A percentile compares a stretch with the other conserved stretches of the same genome.
These are phyloP conservation scores for Tiphia femorata DNA, from an alignment of 2,888 invertebrate species.

Conservation along the genomic window DNA sequence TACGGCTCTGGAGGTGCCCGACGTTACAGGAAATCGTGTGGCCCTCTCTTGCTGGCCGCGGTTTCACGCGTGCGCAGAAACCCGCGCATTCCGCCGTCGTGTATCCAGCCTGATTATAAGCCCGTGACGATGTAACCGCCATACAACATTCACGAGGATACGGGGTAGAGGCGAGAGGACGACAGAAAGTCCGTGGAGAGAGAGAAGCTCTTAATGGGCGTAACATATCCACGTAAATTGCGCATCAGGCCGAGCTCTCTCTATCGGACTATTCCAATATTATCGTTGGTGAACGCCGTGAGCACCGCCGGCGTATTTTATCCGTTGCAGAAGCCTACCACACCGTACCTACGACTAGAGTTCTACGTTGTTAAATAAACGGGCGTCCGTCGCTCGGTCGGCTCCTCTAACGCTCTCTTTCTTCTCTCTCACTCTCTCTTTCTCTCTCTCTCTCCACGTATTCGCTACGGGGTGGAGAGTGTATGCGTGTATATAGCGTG, in stretches of 20 bases:
- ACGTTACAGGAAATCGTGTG: constrained; percentile 39
- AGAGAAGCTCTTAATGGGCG: constrained; percentile 11
- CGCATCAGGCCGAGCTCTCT: constrained; percentile 14
- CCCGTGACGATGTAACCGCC: constrained; percentile 16
- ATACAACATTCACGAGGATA: neutral
- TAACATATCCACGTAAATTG: constrained; percentile 24
- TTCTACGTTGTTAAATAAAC: constrained; percentile 53
- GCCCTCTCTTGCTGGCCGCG: constrained; percentile 11
- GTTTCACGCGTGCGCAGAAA: constrained; percentile 23
- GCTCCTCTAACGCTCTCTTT: constrained; percentile 22
- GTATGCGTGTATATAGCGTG: constrained; percentile 30
- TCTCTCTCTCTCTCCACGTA: neutral
- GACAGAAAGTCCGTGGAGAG: neutral
- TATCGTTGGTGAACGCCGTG: constrained; percentile 7
- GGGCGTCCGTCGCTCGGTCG: constrained; percentile 41
- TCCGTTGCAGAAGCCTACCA: constrained; percentile 17
- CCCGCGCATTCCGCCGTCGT: constrained; percentile 30
- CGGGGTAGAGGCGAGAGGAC: neutral
- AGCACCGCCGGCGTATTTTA: neutral
- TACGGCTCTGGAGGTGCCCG: constrained; percentile 1
- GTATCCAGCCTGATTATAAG: constrained; percentile 22
- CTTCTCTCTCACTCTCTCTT: constrained; percentile 1
- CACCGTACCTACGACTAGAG: constrained; percentile 31
- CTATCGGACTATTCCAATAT: constrained; percentile 14
- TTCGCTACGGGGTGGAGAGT: constrained; percentile 11